phyloP scores from a whole-genome alignment of 1,140 invertebrate genomes.

The Zaprionus ghesquierei region DNA sequence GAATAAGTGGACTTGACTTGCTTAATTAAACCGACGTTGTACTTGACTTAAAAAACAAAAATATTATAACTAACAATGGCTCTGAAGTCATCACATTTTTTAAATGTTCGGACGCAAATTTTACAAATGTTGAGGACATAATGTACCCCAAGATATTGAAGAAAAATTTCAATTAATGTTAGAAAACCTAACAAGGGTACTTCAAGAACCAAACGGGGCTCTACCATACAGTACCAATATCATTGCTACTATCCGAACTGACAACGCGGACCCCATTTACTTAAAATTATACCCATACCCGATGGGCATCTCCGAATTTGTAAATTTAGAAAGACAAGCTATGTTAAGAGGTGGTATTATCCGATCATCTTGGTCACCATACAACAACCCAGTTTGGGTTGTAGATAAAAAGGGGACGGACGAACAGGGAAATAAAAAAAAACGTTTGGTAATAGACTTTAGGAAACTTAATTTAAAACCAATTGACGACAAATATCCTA shows the following conservation, averaged over 20 bases:
- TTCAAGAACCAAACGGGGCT: not conserved
- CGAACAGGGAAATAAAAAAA: constrained; percentile 9
- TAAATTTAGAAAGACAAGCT: constrained; percentile 26
- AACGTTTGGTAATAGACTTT: not conserved
- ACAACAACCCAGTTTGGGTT: constrained; percentile 2
- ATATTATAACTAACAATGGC: not conserved
- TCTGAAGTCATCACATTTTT: not conserved
- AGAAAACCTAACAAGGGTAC: not conserved
- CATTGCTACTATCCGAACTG: constrained; percentile 16
- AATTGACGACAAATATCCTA: constrained; percentile 31
- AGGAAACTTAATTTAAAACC: not conserved
- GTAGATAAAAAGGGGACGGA: constrained; percentile 44
- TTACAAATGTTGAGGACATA: not conserved
- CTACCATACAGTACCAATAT: constrained; percentile 10
- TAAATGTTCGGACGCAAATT: not conserved
- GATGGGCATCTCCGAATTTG: constrained; percentile 26
- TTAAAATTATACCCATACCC: constrained; percentile 42
- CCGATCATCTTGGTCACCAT: constrained; percentile 4
- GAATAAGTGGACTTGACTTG: not conserved
- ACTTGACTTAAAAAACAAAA: not conserved
- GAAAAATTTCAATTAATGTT: not conserved
- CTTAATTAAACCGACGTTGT: not conserved
- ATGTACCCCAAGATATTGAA: not conserved
- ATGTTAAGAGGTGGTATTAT: constrained; percentile 37
- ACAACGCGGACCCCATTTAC: constrained; percentile 20